These are phyloP conservation scores for Calameuta idolon DNA, from an alignment of 2,888 invertebrate genomes.

Conservation along the genomic window DNA sequence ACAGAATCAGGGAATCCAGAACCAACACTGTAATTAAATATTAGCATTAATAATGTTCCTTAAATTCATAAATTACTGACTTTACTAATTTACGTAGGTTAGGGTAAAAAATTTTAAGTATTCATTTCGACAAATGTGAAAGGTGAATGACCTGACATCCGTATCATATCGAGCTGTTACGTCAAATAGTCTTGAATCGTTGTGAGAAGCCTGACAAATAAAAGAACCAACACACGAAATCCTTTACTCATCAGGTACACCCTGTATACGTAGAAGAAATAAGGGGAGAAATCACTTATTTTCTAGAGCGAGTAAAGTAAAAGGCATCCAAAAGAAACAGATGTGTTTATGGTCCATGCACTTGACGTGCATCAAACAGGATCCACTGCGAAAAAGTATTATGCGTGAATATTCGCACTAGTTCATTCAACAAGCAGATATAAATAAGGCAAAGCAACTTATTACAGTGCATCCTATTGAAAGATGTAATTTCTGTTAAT, in stretches of 20 bases:
- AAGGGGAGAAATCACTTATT: not conserved
- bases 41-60: not conserved
- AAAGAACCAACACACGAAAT: not conserved
- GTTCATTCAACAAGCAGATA: not conserved
- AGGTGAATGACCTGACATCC: not conserved
- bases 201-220: not conserved
- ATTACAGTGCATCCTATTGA: not conserved
- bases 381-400: not conserved
- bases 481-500: not conserved
- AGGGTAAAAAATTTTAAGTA: not conserved
- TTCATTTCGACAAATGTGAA: not conserved
- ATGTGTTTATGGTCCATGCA: not conserved
- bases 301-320: not conserved
- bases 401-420: not conserved
- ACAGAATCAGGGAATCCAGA: conserved; percentile 84
- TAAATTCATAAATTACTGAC: not conserved
- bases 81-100: not conserved
- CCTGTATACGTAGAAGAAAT: not conserved
- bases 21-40: conserved; percentile 74
- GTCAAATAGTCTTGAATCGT: not conserved
- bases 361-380: not conserved
- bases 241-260: not conserved
- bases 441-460: not conserved
- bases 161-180: not conserved
- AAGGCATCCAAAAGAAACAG: not conserved